phyloP scores from a whole-genome alignment of 64 coral and sea anemone genomes.

The Orbicella faveolata region DNA sequence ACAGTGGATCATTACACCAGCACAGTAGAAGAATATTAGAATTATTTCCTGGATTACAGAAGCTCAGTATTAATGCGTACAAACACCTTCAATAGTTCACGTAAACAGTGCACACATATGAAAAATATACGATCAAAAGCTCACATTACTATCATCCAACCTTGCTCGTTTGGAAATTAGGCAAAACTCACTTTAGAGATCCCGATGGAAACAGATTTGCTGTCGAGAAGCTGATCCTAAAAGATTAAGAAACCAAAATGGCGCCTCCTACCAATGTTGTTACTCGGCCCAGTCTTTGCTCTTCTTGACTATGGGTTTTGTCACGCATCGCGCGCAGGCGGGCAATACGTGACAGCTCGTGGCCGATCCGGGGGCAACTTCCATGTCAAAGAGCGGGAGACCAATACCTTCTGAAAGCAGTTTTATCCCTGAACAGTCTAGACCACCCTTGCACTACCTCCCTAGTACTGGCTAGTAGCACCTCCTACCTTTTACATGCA shows the following conservation, averaged over 20 bases:
- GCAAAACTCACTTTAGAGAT: background rate
- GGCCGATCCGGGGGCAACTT: too few relatives aligned
- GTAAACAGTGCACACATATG: background rate
- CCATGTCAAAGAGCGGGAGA: too few relatives aligned
- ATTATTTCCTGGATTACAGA: background rate
- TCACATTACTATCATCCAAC: background rate
- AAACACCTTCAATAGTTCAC: background rate
- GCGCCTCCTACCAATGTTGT: background rate
- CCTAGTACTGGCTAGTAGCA: too few relatives aligned
- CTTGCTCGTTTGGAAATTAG: background rate
- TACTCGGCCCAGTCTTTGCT: background rate
- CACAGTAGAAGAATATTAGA: too few relatives aligned
- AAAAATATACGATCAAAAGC: background rate
- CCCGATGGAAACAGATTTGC: constrained; percentile 34
- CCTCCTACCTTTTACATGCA: too few relatives aligned
- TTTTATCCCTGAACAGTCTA: too few relatives aligned
- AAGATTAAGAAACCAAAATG: constrained; percentile 9
- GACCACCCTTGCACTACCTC: too few relatives aligned
- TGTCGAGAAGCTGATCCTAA: background rate
- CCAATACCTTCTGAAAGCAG: too few relatives aligned
- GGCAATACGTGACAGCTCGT: too few relatives aligned
- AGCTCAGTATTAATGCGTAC: background rate
- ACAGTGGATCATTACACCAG: too few relatives aligned
- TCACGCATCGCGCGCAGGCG: too few relatives aligned
- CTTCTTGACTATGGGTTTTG: too few relatives aligned